Evolutionary conservation across 1,140 invertebrate species (phyloP), one percentile per base, ranked within the genome.

Genomic region (Hycleus phaleratus): DNA sequence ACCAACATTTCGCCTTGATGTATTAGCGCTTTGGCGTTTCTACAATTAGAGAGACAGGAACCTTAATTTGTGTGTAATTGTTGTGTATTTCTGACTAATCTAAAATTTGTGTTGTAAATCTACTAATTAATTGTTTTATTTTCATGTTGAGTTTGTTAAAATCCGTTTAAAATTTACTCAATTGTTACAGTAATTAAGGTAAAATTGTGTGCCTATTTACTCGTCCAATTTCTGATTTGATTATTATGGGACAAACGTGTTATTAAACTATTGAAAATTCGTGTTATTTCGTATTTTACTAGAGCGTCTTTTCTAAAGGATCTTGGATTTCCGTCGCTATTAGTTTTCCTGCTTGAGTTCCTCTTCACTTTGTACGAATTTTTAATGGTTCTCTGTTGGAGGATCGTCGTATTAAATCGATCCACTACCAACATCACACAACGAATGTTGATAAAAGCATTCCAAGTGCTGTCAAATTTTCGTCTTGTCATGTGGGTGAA

Each of bases 261-360:
- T 18, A 18, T 18, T 18, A 18, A 18, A 18, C 18, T 1, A 18
- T 18, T 18, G 18, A 18, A 18, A 18, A 18, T 18, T 18, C 18
- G 18, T 18, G 18, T 18, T 18, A 1, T 18, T 18, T 18, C 18
- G 18, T 18, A 18, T 18, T 18, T 18, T 18, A 18, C 18, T 18
- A 18, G 18, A 18, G 1, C 18, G 18, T 18, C 18, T 18, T 18
- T 18, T 7, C 32, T 32, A 7, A 32, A 32, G 32, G 32, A 32
- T 32, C 7, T 32, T 2, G 32, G 7, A 7, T 32, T 18, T 48
- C 40, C 46, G 53, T 47, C 46, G 26, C 44, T 57, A 57, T 57
- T 57, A 48, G 43, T 48, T 49, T 57, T 50, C 48, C 39, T 42
- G 49, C 46, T 56, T 57, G 32, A 50, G 38, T 57, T 57, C 10